Evolutionary conservation across 2,888 invertebrate species (phyloP), one percentile per base, ranked within the genome.

Genomic region (Aradus depressus): DNA sequence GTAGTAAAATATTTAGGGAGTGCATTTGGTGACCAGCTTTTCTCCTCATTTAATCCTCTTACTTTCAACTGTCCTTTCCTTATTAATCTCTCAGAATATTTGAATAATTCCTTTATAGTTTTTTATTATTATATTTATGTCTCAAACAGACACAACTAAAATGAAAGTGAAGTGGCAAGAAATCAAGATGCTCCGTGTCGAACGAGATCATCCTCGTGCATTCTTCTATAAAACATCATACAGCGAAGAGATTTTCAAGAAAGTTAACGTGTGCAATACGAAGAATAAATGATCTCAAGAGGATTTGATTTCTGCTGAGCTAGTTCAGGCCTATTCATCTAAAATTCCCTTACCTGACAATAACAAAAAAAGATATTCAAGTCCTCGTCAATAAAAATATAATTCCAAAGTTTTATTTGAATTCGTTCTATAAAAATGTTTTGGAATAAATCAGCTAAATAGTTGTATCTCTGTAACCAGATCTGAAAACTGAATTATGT

Each of bases 81-180:
- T n/a, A n/a, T n/a, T n/a, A n/a, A n/a, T n/a, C n/a, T n/a, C n/a
- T n/a, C n/a, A n/a, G n/a, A n/a, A n/a, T n/a, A n/a, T n/a, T n/a
- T n/a, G n/a, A n/a, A n/a, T n/a, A n/a, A n/a, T n/a, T n/a, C n/a
- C n/a, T n/a, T n/a, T n/a, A n/a, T n/a, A n/a, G n/a, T n/a, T n/a
- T n/a, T n/a, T n/a, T n/a, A n/a, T n/a, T n/a, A n/a, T n/a, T n/a
- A n/a, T n/a, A n/a, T n/a, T n/a, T n/a, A n/a, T n/a, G n/a, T n/a
- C n/a, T n/a, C n/a, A n/a, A n/a, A n/a, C n/a, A n/a, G 41, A 22
- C 14, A 32, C 6, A 26, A 53, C 52, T n/a, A n/a, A n/a, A n/a
- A n/a, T n/a, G n/a, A n/a, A n/a, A n/a, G 55, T 57, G 25, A 50
- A 45, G 8, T 56, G 55, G 55, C 52, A 57, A 51, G 52, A 56